Evolutionary conservation across 1,140 invertebrate genomes (phyloP).

Genomic region (Lepidostoma basale): DNA sequence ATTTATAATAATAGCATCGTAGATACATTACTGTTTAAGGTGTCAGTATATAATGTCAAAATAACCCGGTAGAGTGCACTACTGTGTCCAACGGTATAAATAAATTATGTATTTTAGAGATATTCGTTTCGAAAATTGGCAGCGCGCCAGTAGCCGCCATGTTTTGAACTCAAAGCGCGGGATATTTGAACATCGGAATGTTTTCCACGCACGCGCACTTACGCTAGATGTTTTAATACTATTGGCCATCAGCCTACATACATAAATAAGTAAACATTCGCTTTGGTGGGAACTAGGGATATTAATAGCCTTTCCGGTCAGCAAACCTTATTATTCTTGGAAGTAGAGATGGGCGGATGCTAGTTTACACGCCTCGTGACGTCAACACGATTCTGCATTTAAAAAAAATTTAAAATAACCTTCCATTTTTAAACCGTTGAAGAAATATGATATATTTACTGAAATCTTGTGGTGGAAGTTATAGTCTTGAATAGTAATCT

Average conservation of each 20-base stretch:
- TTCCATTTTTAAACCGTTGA: no score
- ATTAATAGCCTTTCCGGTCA: conserved; percentile 18
- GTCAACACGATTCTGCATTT: no score
- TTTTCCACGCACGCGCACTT: conserved; percentile 15
- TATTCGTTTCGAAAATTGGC: neutral
- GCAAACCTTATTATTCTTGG: neutral
- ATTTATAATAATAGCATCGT: no score
- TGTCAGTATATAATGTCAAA: neutral
- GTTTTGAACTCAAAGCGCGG: conserved; percentile 8
- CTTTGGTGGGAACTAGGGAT: neutral
- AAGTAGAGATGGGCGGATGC: no score
- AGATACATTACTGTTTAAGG: no score
- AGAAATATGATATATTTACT: no score
- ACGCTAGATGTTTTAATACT: neutral
- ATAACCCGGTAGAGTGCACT: neutral
- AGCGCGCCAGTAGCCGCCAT: neutral
- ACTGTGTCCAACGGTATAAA: neutral
- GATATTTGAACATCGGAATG: conserved; percentile 11
- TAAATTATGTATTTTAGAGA: conserved; percentile 11
- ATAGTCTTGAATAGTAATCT: no score
- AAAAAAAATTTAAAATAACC: no score
- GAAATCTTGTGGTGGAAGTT: no score
- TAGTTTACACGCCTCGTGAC: no score
- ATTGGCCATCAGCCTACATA: neutral
- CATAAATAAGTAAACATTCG: neutral